Evolutionary conservation across 2,797 vertebrate species (phyloP).

Genomic region (Pogonophryne albipinna): DNA sequence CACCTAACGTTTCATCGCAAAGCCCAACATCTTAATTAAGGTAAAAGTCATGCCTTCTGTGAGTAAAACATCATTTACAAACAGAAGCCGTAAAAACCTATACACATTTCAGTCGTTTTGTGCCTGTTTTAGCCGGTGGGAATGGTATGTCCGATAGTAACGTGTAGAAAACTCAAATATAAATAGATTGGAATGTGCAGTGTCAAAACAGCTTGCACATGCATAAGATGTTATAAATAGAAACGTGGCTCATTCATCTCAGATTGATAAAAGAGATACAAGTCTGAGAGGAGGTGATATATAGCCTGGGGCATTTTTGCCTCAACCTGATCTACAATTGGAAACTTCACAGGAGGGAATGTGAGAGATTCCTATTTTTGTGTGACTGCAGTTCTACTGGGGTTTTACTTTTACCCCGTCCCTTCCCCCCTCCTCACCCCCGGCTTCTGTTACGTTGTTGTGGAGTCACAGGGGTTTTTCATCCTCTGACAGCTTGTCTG

Average conservation of each 20-base stretch:
- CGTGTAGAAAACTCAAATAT: conserved; percentile 53
- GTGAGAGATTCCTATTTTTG: conserved; percentile 65
- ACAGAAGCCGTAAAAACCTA: background rate
- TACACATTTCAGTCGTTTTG: conserved; percentile 4
- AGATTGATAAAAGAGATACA: conserved; percentile 77
- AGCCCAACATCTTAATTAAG: no score
- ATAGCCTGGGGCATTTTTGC: conserved; percentile 61
- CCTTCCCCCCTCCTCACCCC: conserved; percentile 39
- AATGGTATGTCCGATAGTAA: conserved; percentile 51
- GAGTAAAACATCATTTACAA: background rate
- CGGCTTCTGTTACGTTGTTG: conserved; percentile 74
- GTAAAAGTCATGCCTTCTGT: no score
- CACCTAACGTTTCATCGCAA: no score
- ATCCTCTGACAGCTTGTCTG: conserved; percentile 34
- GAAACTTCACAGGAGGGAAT: conserved; percentile 62
- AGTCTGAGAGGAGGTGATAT: conserved; percentile 59
- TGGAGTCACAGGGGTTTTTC: conserved; percentile 50
- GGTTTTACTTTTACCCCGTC: conserved; percentile 70
- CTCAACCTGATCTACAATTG: conserved; percentile 55
- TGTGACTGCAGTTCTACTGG: conserved; percentile 55
- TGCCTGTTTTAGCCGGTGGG: conserved; percentile 24
- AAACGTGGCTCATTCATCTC: conserved; percentile 65
- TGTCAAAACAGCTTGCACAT: conserved; percentile 72
- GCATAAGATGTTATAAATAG: conserved; percentile 76
- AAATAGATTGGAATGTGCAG: conserved; percentile 80